Evolutionary conservation across 2,888 invertebrate genomes (phyloP).

Genomic region (Trissoscelio sp.): DNA sequence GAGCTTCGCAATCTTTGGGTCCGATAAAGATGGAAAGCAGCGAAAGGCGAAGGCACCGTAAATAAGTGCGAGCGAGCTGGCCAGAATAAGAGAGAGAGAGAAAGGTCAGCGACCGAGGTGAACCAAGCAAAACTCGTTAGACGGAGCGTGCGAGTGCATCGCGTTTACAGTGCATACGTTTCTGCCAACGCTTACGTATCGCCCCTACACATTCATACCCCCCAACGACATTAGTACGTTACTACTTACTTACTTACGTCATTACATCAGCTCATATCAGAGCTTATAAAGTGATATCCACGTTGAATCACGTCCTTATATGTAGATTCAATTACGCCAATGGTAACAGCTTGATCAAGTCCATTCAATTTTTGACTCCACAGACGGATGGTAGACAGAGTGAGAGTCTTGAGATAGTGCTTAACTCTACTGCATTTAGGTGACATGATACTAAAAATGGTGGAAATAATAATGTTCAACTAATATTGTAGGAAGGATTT

Average conservation of each 20-base stretch:
- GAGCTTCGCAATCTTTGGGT: slow-evolving; percentile 46
- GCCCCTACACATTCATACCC: slow-evolving; percentile 30
- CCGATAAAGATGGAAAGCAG: slow-evolving; percentile 63
- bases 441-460: no score
- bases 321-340: slow-evolving; percentile 53
- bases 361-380: slow-evolving; percentile 37
- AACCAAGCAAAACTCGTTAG: slow-evolving; percentile 67
- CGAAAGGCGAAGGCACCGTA: slow-evolving; percentile 58
- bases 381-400: no score
- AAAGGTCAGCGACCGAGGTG: slow-evolving; percentile 67
- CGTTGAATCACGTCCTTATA: slow-evolving; percentile 54
- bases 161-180: slow-evolving; percentile 63
- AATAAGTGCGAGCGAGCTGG: slow-evolving; percentile 55
- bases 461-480: no score
- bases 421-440: neutral
- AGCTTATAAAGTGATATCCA: slow-evolving; percentile 61
- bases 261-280: slow-evolving; percentile 61
- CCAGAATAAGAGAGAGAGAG: slow-evolving; percentile 25
- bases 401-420: no score
- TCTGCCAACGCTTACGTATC: slow-evolving; percentile 61
- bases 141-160: slow-evolving; percentile 66
- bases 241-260: slow-evolving; percentile 61
- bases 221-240: slow-evolving; percentile 52
- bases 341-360: slow-evolving; percentile 31
- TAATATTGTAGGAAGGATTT: no score